These are phyloP conservation scores for Alauda arvensis DNA, from an alignment of 2,797 vertebrate species.

Conservation along the genomic window DNA sequence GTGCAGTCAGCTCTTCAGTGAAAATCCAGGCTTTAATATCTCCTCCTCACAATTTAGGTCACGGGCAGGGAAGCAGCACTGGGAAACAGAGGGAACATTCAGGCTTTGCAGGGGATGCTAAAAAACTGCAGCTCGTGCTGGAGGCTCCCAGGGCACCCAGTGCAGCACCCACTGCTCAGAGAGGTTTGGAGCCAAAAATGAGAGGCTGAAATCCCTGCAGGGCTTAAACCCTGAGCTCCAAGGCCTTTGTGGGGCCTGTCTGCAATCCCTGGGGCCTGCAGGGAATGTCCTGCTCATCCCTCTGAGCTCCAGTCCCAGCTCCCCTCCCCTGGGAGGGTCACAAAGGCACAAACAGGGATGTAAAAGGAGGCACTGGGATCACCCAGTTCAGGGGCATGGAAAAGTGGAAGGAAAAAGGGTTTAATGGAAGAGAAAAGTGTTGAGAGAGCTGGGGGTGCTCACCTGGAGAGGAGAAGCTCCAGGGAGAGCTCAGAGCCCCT, in stretches of 20 bases:
- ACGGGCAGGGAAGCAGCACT: not conserved
- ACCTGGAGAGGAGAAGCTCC: not conserved
- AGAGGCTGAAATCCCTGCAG: not conserved
- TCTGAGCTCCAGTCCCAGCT: not conserved
- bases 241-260: not conserved
- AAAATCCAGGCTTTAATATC: conserved; percentile 30
- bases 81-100: not conserved
- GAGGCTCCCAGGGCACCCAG: not conserved
- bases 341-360: not conserved
- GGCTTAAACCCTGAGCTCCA: not conserved
- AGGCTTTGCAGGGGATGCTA: not conserved
- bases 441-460: not conserved
- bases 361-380: not conserved
- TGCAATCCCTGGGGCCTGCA: not conserved
- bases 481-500: not conserved
- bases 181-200: not conserved
- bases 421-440: not conserved
- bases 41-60: conserved; percentile 22
- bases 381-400: not conserved
- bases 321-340: not conserved
- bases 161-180: not conserved
- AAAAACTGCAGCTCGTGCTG: not conserved
- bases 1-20: conserved; percentile 6
- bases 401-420: not conserved
- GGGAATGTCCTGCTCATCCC: not conserved